phyloP scores from a whole-genome alignment of 2,888 invertebrate genomes.

The Drosophila anceps region DNA sequence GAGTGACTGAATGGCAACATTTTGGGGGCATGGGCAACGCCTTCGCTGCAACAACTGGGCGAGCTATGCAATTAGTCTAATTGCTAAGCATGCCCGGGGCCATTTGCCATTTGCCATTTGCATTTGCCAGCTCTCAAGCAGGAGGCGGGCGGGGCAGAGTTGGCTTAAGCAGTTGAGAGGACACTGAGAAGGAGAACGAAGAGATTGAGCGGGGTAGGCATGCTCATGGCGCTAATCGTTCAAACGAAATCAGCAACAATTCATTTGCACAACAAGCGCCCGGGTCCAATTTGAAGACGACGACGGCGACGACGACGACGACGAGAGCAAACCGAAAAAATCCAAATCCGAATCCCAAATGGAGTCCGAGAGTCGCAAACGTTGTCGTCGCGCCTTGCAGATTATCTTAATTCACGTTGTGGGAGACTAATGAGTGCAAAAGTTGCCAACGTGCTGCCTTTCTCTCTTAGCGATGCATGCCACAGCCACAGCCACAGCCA shows the following conservation, averaged over 20 bases:
- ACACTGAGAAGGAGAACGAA: not conserved
- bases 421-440: slow-evolving; percentile 85
- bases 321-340: slow-evolving; percentile 1
- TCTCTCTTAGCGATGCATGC: slow-evolving; percentile 32
- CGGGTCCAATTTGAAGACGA: slow-evolving; percentile 47
- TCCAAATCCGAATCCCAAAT: slow-evolving; percentile 35
- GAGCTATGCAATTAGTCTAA: slow-evolving; percentile 77
- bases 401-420: slow-evolving; percentile 86
- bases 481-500: not conserved
- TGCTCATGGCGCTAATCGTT: slow-evolving; percentile 83
- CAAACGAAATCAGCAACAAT: slow-evolving; percentile 85
- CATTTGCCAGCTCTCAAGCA: not conserved
- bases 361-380: slow-evolving; percentile 29
- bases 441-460: slow-evolving; percentile 66
- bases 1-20: slow-evolving; percentile 3
- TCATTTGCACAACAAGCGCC: slow-evolving; percentile 85
- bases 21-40: slow-evolving; percentile 37
- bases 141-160: not conserved
- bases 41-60: slow-evolving; percentile 52
- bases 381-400: slow-evolving; percentile 66
- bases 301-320: slow-evolving; percentile 2
- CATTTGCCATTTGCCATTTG: slow-evolving; percentile 71
- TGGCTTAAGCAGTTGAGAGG: not conserved
- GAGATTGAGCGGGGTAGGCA: slow-evolving; percentile 17
- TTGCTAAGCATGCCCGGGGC: slow-evolving; percentile 75